These are phyloP conservation scores for Seira ritae DNA, from an alignment of 2,888 invertebrate species.

Conservation along the genomic window DNA sequence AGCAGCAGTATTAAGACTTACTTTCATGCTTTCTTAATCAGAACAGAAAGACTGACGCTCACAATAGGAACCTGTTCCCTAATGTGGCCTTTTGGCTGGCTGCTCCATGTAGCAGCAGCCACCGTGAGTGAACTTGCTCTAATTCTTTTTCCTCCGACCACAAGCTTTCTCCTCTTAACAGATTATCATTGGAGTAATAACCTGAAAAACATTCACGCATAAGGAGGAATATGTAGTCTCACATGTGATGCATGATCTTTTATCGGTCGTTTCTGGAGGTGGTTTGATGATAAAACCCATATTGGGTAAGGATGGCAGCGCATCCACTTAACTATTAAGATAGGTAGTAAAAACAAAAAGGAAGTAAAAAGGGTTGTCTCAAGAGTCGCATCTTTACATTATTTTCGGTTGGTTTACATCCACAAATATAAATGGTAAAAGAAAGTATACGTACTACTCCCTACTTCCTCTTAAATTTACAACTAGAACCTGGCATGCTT, in stretches of 20 bases:
- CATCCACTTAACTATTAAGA: constrained; percentile 4
- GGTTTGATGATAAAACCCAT: background rate
- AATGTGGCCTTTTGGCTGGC: constrained; percentile 6
- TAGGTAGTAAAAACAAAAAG: background rate
- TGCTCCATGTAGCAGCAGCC: background rate
- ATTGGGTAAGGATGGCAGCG: background rate
- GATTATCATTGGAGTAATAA: constrained; percentile 1
- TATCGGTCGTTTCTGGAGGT: constrained; percentile 3
- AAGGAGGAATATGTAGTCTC: constrained; percentile 1
- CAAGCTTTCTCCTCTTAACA: background rate
- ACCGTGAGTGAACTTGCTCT: no score
- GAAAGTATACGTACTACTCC: constrained; percentile 5
- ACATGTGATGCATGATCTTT: constrained; percentile 35
- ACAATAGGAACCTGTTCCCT: background rate
- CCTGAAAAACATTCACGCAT: background rate
- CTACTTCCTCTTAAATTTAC: constrained; percentile 6
- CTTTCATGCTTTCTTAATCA: constrained; percentile 2
- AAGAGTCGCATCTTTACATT: constrained; percentile 8
- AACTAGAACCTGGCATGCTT: constrained; percentile 32
- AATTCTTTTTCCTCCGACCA: no score
- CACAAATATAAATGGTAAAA: constrained; percentile 2
- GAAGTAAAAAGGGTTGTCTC: constrained; percentile 10
- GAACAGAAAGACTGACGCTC: background rate
- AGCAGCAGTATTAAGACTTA: background rate
- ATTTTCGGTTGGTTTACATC: constrained; percentile 11